These are phyloP conservation scores for Chrysina gloriosa DNA, from an alignment of 2,888 invertebrate genomes.

Conservation along the genomic window DNA sequence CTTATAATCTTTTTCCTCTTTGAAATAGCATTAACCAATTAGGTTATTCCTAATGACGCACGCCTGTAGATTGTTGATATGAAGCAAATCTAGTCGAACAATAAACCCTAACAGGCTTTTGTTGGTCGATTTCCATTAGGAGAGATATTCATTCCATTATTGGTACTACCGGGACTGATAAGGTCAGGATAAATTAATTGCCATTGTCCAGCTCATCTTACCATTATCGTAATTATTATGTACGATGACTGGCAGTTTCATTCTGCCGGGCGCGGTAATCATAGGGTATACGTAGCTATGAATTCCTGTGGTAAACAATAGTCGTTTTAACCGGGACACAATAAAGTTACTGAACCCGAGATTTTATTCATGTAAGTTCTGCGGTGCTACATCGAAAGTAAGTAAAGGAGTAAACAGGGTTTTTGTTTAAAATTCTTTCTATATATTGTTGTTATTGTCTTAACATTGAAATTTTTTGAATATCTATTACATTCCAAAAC, in stretches of 20 bases:
- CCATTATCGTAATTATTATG: constrained; percentile 18
- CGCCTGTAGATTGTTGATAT: too few relatives aligned
- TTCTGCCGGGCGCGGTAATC: background rate
- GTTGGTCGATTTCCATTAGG: background rate
- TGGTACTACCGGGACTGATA: constrained; percentile 1
- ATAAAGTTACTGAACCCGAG: constrained; percentile 13
- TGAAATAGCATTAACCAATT: too few relatives aligned
- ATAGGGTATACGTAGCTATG: background rate
- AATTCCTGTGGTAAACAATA: constrained; percentile 9
- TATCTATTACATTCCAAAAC: too few relatives aligned
- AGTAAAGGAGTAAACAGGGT: background rate
- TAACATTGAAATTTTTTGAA: too few relatives aligned
- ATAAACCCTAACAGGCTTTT: background rate
- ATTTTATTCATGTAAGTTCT: constrained; percentile 1
- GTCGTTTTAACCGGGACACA: constrained; percentile 1
- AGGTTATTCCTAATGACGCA: too few relatives aligned
- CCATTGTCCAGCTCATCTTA: constrained; percentile 4
- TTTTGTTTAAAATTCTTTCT: background rate
- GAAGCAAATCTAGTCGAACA: too few relatives aligned
- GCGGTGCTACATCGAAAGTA: background rate
- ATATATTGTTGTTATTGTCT: too few relatives aligned
- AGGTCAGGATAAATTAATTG: constrained; percentile 16
- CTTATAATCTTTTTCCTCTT: too few relatives aligned
- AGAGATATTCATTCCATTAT: background rate
- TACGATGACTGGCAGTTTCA: constrained; percentile 18